Percentiles rank a stretch among this genome's conserved stretches.
These are phyloP conservation scores for Callopanchax toddi DNA, from an alignment of 2,113 vertebrate species.

Conservation along the genomic window DNA sequence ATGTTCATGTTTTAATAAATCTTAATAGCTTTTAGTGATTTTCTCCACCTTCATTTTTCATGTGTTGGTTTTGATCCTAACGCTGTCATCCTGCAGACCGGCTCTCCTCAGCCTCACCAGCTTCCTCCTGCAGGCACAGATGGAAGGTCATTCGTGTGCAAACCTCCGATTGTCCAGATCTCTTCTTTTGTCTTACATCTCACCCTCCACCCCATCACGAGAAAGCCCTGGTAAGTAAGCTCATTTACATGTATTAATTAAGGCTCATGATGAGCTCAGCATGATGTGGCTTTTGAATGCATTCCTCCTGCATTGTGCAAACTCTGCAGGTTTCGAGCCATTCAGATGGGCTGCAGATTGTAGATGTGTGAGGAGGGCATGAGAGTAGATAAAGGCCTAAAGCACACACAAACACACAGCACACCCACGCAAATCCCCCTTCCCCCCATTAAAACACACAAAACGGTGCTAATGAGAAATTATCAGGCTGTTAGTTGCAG, in stretches of 20 bases:
- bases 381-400: constrained; percentile 54
- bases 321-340: constrained; percentile 62
- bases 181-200: constrained; percentile 68
- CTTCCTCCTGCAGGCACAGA: no score
- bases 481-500: constrained; percentile 48
- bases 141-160: constrained; percentile 81
- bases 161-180: constrained; percentile 77
- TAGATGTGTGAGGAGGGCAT: constrained; percentile 44
- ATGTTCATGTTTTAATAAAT: no score
- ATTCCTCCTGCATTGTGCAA: constrained; percentile 77
- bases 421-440: constrained; percentile 2
- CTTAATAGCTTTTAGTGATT: no score
- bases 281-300: constrained; percentile 75
- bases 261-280: constrained; percentile 78
- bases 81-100: constrained; percentile 28
- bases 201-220: constrained; percentile 58
- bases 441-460: constrained; percentile 32
- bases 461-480: constrained; percentile 54
- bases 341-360: constrained; percentile 58
- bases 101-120: constrained; percentile 48
- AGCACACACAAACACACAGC: constrained; percentile 54
- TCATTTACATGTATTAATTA: constrained; percentile 84
- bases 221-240: constrained; percentile 70
- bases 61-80: no score
- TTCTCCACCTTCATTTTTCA: no score